Evolutionary conservation across 1,140 invertebrate genomes (phyloP).

Genomic region (Lethocerus indicus): DNA sequence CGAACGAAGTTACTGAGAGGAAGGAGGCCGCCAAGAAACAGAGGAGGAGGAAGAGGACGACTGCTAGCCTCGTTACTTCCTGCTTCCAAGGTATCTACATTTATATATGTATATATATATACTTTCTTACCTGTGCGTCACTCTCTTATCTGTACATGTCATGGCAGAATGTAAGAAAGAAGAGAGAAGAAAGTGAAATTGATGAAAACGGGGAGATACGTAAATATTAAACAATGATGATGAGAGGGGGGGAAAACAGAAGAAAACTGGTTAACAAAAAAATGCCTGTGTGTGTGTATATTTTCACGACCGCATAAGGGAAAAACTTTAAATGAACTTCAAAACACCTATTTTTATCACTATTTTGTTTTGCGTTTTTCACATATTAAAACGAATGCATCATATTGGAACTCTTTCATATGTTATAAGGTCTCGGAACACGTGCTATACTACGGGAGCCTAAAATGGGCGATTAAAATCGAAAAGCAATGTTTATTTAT

Average conservation of each 20-base stretch:
- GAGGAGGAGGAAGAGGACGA: slow-evolving; percentile 73
- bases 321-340: too few relatives aligned
- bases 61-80: slow-evolving; percentile 66
- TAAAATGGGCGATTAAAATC: too few relatives aligned
- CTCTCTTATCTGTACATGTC: not conserved
- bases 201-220: not conserved
- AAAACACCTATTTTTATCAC: too few relatives aligned
- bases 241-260: not conserved
- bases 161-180: not conserved
- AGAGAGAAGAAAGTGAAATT: not conserved
- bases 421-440: too few relatives aligned
- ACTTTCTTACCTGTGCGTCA: not conserved
- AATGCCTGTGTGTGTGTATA: too few relatives aligned
- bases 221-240: not conserved
- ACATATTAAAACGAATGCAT: too few relatives aligned
- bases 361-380: too few relatives aligned
- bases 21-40: slow-evolving; percentile 75
- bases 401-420: too few relatives aligned
- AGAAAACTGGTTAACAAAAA: not conserved
- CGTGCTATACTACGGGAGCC: too few relatives aligned
- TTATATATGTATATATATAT: slow-evolving; percentile 4
- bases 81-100: slow-evolving; percentile 61
- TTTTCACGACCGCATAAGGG: too few relatives aligned
- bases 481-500: too few relatives aligned
- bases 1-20: slow-evolving; percentile 30